Percentiles rank a stretch among this genome's conserved stretches.
phyloP scores from a whole-genome alignment of 37 sponge, comb jelly and placozoan species.

The Geodia barretti region DNA sequence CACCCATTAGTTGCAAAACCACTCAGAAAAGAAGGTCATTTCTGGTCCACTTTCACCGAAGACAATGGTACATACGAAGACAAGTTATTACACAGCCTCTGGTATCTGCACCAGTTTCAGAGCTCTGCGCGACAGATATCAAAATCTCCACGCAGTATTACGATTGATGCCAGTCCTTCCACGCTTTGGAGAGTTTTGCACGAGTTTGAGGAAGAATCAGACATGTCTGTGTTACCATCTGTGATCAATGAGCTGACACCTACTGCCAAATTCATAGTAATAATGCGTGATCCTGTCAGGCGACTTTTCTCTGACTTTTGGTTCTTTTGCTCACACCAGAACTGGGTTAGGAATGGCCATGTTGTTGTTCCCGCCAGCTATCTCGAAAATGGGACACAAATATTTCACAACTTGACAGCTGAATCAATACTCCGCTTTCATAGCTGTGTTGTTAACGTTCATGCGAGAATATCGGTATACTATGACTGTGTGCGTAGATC shows the following conservation, averaged over 20 bases:
- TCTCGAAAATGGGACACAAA: background rate
- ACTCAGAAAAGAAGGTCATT: background rate
- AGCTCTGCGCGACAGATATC: background rate
- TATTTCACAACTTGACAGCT: conserved; percentile 33
- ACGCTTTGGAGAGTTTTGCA: too few species aligned
- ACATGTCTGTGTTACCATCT: conserved; percentile 18
- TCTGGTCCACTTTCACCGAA: background rate
- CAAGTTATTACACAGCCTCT: background rate
- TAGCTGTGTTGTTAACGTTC: conserved; percentile 1
- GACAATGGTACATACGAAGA: background rate
- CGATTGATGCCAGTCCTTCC: conserved; percentile 40
- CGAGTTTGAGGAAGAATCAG: background rate
- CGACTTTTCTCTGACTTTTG: conserved; percentile 60
- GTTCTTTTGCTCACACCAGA: conserved; percentile 34
- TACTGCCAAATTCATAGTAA: conserved; percentile 45
- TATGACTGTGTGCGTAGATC: conserved; percentile 19
- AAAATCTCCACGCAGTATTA: background rate
- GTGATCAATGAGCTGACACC: conserved; percentile 33
- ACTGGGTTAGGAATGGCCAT: background rate
- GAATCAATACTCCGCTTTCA: conserved; percentile 2
- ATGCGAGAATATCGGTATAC: too few species aligned
- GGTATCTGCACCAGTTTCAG: conserved; percentile 32
- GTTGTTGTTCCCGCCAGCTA: background rate
- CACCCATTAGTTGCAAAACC: conserved; percentile 4
- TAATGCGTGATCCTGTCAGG: conserved; percentile 49